Evolutionary conservation across 2,888 invertebrate species (phyloP).

Genomic region (Parnassius apollo): DNA sequence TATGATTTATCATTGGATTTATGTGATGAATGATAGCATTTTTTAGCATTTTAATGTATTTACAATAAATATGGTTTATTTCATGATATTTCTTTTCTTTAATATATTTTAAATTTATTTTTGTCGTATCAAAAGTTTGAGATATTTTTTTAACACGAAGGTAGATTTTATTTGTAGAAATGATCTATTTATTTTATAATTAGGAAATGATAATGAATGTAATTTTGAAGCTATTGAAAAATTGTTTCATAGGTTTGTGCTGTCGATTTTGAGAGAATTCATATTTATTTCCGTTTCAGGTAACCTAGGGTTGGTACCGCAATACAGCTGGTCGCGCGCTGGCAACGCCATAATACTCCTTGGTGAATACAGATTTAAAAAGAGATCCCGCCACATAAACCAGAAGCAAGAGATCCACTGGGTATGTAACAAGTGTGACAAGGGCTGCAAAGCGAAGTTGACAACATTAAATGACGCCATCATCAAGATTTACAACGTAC

Average conservation of each 20-base stretch:
- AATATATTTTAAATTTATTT: too few relatives aligned
- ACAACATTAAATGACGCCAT: conserved; percentile 68
- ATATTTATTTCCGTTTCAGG: conserved; percentile 15
- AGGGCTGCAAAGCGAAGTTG: conserved; percentile 69
- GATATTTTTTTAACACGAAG: too few relatives aligned
- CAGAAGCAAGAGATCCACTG: conserved; percentile 67
- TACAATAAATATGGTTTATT: too few relatives aligned
- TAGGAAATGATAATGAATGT: too few relatives aligned
- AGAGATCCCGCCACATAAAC: conserved; percentile 62
- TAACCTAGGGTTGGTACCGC: conserved; percentile 41
- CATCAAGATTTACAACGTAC: conserved; percentile 62
- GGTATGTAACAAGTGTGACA: conserved; percentile 72
- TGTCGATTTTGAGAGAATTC: background rate
- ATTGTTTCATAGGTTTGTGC: conserved; percentile 16
- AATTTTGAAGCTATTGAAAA: conserved; percentile 2
- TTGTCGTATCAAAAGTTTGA: too few relatives aligned
- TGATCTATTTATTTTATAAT: too few relatives aligned
- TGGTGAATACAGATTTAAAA: conserved; percentile 70
- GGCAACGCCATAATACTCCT: conserved; percentile 72
- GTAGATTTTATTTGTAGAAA: too few relatives aligned
- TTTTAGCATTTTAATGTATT: too few relatives aligned
- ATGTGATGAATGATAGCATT: too few relatives aligned
- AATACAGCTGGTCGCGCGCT: conserved; percentile 69
- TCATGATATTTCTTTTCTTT: too few relatives aligned
- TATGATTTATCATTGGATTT: too few relatives aligned